Base-by-base conservation (phyloP, 2,797 vertebrate species). In the Ispidina lecontei region DNA sequence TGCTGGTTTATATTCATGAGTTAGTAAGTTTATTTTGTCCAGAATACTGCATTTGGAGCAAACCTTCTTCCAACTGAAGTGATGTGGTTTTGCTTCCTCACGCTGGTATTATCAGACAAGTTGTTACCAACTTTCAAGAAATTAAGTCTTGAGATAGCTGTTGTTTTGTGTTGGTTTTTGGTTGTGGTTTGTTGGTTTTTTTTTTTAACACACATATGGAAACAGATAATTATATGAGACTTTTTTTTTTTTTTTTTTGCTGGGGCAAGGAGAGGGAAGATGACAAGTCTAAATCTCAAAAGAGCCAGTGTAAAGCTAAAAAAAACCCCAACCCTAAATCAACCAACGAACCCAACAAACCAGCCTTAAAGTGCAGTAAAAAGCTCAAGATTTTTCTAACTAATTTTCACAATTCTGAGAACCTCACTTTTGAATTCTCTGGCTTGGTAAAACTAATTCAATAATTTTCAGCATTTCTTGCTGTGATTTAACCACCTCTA, bases 71-170 rank as follows among this genome's bases (percentile, higher is more conserved):
- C 37, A 85, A 59, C 44, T 69, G 69, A 43, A 91, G 46, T 22
- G 44, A 80, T 44, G 69, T 26, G 63, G 76, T 73, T 78, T 77
- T 80, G 72, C 47, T 78, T 91, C 75, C 59, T 87, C 62, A 31
- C 77, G 65, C 35, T 4, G 5, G 25, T 77, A 65, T 75, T 89
- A 94, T 67, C 69, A 87, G 84, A 55, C 31, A 69, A 84, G 52
- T 70, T 85, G 81, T 64, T 87, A 62, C 51, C 82, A 94, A 28
- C 47, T 85, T 55, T 69, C 47, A 63, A 60, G 52, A 92, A 83
- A 67, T 86, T 83, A 85, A 67, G 44, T 58, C 71, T 65, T 65
- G 72, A 90, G 62, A 72, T 68, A 71, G n/a, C 56, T 77, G 37
- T n/a, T 74, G 59, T 43, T 74, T 62, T 29, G 37, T 62, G 35